Conservation (phyloP, 37 sponge, comb jelly and placozoan genomes). For the Spongilla lacustris region DNA sequence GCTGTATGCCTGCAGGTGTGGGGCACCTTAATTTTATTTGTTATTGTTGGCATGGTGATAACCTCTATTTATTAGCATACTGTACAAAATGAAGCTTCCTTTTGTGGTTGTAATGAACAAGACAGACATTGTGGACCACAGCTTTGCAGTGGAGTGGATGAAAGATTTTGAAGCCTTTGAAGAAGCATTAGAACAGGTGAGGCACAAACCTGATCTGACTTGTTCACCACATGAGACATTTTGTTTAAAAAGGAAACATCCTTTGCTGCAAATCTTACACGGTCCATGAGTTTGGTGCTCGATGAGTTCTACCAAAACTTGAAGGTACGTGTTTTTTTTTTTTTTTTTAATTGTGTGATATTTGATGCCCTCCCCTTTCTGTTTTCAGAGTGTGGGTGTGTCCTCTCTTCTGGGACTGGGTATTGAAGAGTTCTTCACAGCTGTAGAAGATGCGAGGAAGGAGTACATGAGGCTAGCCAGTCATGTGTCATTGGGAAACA, state of each 20-base stretch:
- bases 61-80: constrained; percentile 63
- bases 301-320: constrained; percentile 95
- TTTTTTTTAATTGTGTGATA: neutral
- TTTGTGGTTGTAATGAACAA: constrained; percentile 95
- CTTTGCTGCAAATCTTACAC: constrained; percentile 78
- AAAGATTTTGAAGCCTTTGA: constrained; percentile 92
- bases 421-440: constrained; percentile 75
- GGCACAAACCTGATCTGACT: neutral
- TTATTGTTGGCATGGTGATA: neutral
- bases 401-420: constrained; percentile 83
- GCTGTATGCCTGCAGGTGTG: constrained; percentile 95
- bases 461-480: constrained; percentile 78
- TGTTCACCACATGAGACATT: neutral
- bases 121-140: constrained; percentile 89
- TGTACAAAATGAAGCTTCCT: constrained; percentile 92
- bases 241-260: constrained; percentile 66
- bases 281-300: constrained; percentile 97
- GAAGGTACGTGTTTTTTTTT: constrained; percentile 25
- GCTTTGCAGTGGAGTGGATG: constrained; percentile 98
- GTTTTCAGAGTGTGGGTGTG: constrained; percentile 81
- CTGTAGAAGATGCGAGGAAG: constrained; percentile 65
- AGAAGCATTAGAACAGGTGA: constrained; percentile 80
- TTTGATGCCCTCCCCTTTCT: neutral
- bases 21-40: neutral
- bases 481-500: constrained; percentile 4